Percentiles rank a stretch among this genome's conserved stretches.
Conservation (phyloP, 2,888 invertebrate genomes). For the Gerris lacustris region DNA sequence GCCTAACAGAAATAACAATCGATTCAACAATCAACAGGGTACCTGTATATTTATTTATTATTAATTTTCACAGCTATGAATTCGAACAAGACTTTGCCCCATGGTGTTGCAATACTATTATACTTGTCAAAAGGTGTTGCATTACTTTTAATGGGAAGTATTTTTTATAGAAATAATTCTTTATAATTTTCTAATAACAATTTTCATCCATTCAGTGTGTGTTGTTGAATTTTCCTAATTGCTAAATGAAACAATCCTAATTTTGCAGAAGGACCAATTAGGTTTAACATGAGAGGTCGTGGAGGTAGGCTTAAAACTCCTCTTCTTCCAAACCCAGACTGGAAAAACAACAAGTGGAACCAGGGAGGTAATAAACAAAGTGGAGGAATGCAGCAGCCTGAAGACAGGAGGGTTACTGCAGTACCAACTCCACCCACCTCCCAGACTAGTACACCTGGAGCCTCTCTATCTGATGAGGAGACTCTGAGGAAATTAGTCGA, state of each 20-base stretch:
- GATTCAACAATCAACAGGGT: neutral
- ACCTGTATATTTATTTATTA: too few species aligned
- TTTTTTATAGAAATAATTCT: too few species aligned
- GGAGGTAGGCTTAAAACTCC: neutral
- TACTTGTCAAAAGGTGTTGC: too few species aligned
- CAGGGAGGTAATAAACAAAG: neutral
- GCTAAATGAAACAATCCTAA: too few species aligned
- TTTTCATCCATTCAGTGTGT: too few species aligned
- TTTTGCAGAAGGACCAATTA: neutral
- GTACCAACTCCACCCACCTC: neutral
- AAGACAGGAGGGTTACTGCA: neutral
- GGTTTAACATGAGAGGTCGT: neutral
- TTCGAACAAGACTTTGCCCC: too few species aligned
- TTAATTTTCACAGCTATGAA: too few species aligned
- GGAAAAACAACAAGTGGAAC: conserved; percentile 1
- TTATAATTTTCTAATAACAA: too few species aligned
- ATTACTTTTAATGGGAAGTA: too few species aligned
- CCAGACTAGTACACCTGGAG: too few species aligned
- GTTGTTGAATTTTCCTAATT: too few species aligned
- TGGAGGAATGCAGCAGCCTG: neutral
- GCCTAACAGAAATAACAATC: neutral
- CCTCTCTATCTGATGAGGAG: neutral
- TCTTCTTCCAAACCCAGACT: neutral
- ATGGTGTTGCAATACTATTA: too few species aligned
- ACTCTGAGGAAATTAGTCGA: neutral